Conservation (phyloP, 2,113 vertebrate species). For the Odontophorus gujanensis region DNA sequence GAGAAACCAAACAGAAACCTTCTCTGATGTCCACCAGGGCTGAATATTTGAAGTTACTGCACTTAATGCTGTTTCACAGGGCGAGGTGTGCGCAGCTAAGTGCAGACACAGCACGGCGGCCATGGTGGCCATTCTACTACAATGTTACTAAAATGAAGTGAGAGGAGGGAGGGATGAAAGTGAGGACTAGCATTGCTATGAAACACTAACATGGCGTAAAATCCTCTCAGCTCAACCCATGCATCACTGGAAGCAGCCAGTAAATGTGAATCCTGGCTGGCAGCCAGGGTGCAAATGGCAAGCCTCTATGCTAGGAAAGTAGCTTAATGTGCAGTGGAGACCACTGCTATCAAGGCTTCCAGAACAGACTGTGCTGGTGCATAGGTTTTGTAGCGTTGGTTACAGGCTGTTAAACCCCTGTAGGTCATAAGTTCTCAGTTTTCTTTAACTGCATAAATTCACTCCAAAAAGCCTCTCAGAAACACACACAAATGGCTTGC, state of each 20-base stretch:
- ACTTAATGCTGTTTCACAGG: neutral
- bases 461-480: neutral
- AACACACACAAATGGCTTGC: neutral
- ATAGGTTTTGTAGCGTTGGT: slow-evolving; percentile 22
- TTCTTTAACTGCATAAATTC: neutral
- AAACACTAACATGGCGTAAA: slow-evolving; percentile 15
- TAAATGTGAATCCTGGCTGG: slow-evolving; percentile 45
- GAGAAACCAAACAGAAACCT: neutral
- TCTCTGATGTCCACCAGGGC: neutral
- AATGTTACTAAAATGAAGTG: neutral
- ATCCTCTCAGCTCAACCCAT: neutral
- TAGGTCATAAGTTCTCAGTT: neutral
- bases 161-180: neutral
- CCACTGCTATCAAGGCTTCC: neutral
- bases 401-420: slow-evolving; percentile 41
- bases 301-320: neutral
- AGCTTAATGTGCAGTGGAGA: neutral
- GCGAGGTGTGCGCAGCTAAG: accelerated
- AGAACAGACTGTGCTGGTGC: slow-evolving; percentile 41
- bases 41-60: neutral
- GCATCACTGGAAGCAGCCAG: neutral
- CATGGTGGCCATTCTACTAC: accelerated
- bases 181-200: neutral
- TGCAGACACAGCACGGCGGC: neutral
- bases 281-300: slow-evolving; percentile 24